Percentiles rank a stretch among this genome's conserved stretches.
These are phyloP conservation scores for Latrodectus hesperus DNA, from an alignment of 2,888 invertebrate genomes.

Conservation along the genomic window DNA sequence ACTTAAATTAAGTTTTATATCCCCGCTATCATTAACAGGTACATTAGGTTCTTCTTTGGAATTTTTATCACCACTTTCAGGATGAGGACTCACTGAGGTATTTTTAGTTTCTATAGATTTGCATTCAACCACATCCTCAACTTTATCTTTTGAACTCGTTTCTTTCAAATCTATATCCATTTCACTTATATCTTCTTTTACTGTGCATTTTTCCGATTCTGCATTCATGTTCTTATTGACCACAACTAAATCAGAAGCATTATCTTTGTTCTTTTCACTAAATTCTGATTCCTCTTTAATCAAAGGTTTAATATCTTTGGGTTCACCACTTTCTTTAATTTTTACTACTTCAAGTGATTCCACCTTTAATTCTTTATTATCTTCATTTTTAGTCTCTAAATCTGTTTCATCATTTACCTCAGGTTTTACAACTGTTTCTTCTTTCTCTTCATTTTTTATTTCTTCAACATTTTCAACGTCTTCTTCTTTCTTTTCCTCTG, in stretches of 20 bases:
- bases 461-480: constrained; percentile 57
- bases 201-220: constrained; percentile 60
- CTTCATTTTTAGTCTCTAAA: constrained; percentile 33
- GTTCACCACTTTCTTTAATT: constrained; percentile 72
- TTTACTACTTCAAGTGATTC: constrained; percentile 28
- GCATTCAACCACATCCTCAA: constrained; percentile 12
- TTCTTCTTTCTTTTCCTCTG: constrained; percentile 73
- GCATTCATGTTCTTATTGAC: constrained; percentile 27
- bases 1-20: background rate
- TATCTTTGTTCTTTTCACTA: background rate
- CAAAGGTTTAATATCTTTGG: constrained; percentile 6
- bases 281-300: constrained; percentile 12
- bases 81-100: constrained; percentile 64
- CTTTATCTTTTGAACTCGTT: background rate
- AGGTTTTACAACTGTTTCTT: constrained; percentile 38
- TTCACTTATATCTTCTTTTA: constrained; percentile 54
- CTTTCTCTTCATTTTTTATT: constrained; percentile 21
- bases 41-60: background rate
- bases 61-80: constrained; percentile 38
- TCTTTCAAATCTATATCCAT: constrained; percentile 10
- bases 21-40: background rate
- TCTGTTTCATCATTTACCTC: constrained; percentile 17
- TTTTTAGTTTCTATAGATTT: constrained; percentile 69
- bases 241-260: constrained; percentile 7
- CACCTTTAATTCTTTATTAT: constrained; percentile 43